Base-by-base conservation (phyloP, 2,888 invertebrate species). In the Anoplius nigerrimus region DNA sequence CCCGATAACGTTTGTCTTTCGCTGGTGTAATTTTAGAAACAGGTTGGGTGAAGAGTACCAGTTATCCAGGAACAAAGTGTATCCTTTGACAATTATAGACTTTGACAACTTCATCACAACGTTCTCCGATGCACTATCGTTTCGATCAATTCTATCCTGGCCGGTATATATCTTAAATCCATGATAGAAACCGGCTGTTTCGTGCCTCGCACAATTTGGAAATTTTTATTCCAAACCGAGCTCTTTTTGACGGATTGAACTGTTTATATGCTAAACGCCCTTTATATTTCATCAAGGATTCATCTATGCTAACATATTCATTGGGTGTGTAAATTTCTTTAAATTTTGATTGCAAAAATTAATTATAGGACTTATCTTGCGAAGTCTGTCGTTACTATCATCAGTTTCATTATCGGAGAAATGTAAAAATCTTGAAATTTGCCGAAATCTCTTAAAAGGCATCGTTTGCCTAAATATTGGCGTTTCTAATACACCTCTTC, bases 341-440 rank as follows among this genome's bases (percentile, higher is more conserved):
- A 11, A 53, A 13, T 53, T 53, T 11, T 53, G 8, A 20, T 20
- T 21, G 4, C 4, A 22, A 53, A 11, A 20, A 5, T 20, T 22
- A 22, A 53, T 53, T 6, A 51, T n/a, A n/a, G 51, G 51, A 15
- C 18, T 51, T 13, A 51, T 51, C 34, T 27, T 61, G 48, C 48
- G n/a, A 13, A 48, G 48, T 48, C 8, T 15, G 48, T n/a, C 68
- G 72, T 79, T 72, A 53, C 60, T 51, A n/a, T n/a, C n/a, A n/a
- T n/a, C n/a, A n/a, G n/a, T n/a, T n/a, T n/a, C n/a, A n/a, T n/a
- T n/a, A n/a, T n/a, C n/a, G n/a, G n/a, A n/a, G n/a, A n/a, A n/a
- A n/a, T n/a, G n/a, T n/a, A n/a, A n/a, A n/a, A n/a, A n/a, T n/a
- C n/a, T n/a, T n/a, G n/a, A n/a, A n/a, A n/a, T n/a, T n/a, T n/a